These are phyloP conservation scores for Coendou prehensilis DNA, from an alignment of 2,797 vertebrate genomes.

Conservation along the genomic window DNA sequence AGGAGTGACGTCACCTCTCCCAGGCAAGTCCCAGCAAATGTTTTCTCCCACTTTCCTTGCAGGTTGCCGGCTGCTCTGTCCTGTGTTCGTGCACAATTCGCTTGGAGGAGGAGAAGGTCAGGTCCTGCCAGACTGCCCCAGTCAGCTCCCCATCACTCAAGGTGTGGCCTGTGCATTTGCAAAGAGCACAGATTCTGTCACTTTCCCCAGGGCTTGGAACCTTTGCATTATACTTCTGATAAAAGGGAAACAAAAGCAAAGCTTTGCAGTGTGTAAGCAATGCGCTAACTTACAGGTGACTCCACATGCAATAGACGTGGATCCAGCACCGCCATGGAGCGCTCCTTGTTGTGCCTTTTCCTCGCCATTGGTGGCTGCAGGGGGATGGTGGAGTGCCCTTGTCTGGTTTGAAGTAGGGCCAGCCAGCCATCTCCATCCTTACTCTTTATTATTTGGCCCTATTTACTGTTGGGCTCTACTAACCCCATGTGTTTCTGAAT, in stretches of 20 bases:
- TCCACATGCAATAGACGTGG: not conserved
- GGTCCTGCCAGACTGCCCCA: not conserved
- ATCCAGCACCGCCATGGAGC: not conserved
- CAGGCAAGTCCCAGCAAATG: not conserved
- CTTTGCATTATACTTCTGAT: not conserved
- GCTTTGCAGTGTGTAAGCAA: not conserved
- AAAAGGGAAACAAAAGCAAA: not conserved
- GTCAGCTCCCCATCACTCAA: not conserved
- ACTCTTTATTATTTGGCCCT: not conserved
- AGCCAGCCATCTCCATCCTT: not conserved
- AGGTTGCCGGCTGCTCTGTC: not conserved
- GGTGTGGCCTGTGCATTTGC: not conserved
- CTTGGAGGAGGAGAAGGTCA: not conserved
- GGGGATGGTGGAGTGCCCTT: not conserved
- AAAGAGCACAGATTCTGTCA: not conserved
- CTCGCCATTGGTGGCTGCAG: not conserved
- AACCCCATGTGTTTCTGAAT: not conserved
- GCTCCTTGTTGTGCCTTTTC: not conserved
- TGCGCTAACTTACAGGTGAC: not conserved
- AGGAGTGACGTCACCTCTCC: not conserved
- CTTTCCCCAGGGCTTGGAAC: not conserved
- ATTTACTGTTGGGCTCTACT: not conserved
- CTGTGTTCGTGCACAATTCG: not conserved
- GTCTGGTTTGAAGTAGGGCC: not conserved
- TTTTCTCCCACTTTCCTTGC: not conserved